Percentiles rank a stretch among this genome's conserved stretches.
These are phyloP conservation scores for Hermetia illucens DNA, from an alignment of 1,140 invertebrate genomes.

Conservation along the genomic window DNA sequence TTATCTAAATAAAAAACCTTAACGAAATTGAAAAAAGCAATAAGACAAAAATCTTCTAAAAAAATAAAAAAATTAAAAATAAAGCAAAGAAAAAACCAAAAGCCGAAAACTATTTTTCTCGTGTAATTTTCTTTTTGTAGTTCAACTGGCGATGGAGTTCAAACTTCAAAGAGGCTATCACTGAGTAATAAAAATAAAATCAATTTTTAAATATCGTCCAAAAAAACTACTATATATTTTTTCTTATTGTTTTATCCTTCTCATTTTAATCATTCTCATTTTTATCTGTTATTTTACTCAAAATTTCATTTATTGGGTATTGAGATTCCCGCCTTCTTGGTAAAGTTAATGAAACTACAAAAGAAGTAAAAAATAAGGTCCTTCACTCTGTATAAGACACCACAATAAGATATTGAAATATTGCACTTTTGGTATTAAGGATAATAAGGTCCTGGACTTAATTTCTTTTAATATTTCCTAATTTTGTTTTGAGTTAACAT, in stretches of 20 bases:
- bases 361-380: no score
- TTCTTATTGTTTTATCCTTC: conserved; percentile 16
- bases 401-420: no score
- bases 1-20: background rate
- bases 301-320: background rate
- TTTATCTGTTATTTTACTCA: conserved; percentile 23
- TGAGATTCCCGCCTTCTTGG: no score
- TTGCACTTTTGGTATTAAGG: no score
- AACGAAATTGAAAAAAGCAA: conserved; percentile 1
- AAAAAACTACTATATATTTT: conserved; percentile 19
- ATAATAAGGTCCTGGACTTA: no score
- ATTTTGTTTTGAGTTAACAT: no score
- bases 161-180: conserved; percentile 89
- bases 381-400: no score
- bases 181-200: conserved; percentile 44
- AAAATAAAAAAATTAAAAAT: conserved; percentile 1
- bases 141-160: conserved; percentile 88
- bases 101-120: conserved; percentile 3
- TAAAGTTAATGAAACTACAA: no score
- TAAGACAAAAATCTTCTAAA: conserved; percentile 2
- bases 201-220: conserved; percentile 9
- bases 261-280: conserved; percentile 8
- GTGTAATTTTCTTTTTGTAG: conserved; percentile 40
- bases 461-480: no score
- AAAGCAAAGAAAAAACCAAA: background rate